These are phyloP conservation scores for Mylabris phalerata DNA, from an alignment of 1,140 invertebrate genomes.

Conservation along the genomic window DNA sequence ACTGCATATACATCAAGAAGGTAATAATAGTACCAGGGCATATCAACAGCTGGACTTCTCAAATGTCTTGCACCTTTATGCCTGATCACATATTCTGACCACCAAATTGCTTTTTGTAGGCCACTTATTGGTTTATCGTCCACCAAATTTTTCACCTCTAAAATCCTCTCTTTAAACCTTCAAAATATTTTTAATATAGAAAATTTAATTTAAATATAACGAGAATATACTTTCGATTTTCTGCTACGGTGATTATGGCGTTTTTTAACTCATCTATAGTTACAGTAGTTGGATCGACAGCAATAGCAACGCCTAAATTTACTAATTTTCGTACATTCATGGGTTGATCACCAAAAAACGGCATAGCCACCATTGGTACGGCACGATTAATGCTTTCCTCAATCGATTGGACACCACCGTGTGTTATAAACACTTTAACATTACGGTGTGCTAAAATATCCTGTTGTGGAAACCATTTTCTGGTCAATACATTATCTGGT, in stretches of 20 bases:
- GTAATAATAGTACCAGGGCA: conserved; percentile 51
- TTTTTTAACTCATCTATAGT: conserved; percentile 14
- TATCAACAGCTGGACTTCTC: conserved; percentile 39
- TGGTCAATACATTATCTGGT: conserved; percentile 53
- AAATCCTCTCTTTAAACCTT: conserved; percentile 10
- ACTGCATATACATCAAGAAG: conserved; percentile 45
- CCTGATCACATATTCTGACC: conserved; percentile 39
- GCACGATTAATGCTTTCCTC: conserved; percentile 44
- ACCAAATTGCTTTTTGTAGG: conserved; percentile 37
- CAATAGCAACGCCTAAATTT: conserved; percentile 28
- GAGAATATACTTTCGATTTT: conserved; percentile 8
- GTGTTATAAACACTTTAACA: conserved; percentile 42
- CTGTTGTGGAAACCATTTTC: conserved; percentile 63
- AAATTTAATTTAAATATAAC: too few relatives aligned
- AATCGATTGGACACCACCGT: conserved; percentile 46
- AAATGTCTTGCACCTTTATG: conserved; percentile 30
- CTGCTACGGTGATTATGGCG: conserved; percentile 14
- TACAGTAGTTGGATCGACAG: conserved; percentile 13
- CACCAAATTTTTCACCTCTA: conserved; percentile 1
- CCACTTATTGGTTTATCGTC: conserved; percentile 16
- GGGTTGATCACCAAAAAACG: conserved; percentile 37
- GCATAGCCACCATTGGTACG: conserved; percentile 46
- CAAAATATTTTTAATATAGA: neutral
- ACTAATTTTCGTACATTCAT: conserved; percentile 27
- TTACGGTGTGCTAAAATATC: conserved; percentile 51